These are phyloP conservation scores for Leucoraja ocellata DNA, from an alignment of 2,797 vertebrate genomes.

Conservation along the genomic window DNA sequence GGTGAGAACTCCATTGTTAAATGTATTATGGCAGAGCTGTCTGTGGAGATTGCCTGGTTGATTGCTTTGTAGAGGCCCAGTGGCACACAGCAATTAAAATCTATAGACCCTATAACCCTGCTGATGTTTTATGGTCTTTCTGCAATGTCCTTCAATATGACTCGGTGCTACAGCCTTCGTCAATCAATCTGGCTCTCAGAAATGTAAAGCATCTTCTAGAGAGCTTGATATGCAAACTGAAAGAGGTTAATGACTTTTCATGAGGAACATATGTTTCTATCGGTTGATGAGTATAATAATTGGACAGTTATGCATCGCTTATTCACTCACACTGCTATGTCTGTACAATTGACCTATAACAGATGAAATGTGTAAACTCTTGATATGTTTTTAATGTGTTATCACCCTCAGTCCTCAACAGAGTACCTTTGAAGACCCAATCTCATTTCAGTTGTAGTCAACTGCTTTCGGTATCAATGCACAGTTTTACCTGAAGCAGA, in stretches of 20 bases:
- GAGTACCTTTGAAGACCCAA: slow-evolving; percentile 30
- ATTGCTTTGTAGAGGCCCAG: slow-evolving; percentile 95
- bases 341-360: slow-evolving; percentile 32
- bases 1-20: slow-evolving; percentile 85
- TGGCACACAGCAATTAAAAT: slow-evolving; percentile 99
- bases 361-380: slow-evolving; percentile 37
- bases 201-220: slow-evolving; percentile 58
- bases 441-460: slow-evolving; percentile 24
- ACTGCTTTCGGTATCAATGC: neutral
- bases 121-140: slow-evolving; percentile 80
- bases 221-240: slow-evolving; percentile 66
- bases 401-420: slow-evolving; percentile 30
- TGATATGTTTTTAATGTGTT: slow-evolving; percentile 39
- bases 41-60: slow-evolving; percentile 95
- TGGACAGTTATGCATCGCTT: slow-evolving; percentile 59
- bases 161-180: slow-evolving; percentile 71
- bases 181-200: slow-evolving; percentile 64
- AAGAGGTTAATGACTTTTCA: slow-evolving; percentile 80
- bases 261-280: slow-evolving; percentile 72
- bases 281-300: slow-evolving; percentile 65
- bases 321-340: slow-evolving; percentile 34
- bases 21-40: slow-evolving; percentile 88
- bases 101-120: slow-evolving; percentile 82
- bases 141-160: slow-evolving; percentile 71
- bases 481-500: slow-evolving; percentile 18